Base-by-base conservation (phyloP, 2,888 invertebrate species). In the Galerucella pusilla region DNA sequence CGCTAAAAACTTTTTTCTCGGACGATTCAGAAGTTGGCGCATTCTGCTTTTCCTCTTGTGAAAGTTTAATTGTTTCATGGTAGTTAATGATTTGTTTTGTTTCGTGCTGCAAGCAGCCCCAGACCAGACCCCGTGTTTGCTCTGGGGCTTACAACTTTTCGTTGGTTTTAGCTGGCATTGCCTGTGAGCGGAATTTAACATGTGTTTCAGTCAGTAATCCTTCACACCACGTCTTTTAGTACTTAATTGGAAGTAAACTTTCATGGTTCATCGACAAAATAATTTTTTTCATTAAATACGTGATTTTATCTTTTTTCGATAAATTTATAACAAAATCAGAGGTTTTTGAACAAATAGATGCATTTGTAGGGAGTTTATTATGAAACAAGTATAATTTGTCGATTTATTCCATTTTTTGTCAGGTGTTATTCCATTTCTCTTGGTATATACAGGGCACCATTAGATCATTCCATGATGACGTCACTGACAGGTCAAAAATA, bases 21-120 rank as follows among this genome's bases (percentile, higher is more conserved):
- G 77, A 67, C 79, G 75, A 68, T 74, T 77, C 75, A 71, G 75
- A 68, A 73, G 73, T 49, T 45, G 61, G 25, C 70, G 70, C 63
- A 70, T 67, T 64, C 60, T 49, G 72, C 66, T 77, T 75, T 77
- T 78, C 75, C 79, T 77, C 80, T 75, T 78, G 77, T 77, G 76
- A 79, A 80, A 81, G 80, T 83, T 81, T 82, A 82, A 82, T 83
- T 83, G 82, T 83, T 83, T 82, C 80, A 77, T 77, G 74, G 80
- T 81, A 79, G 78, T 81, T 82, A 82, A 83, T 83, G 82, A 83
- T 82, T 81, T 82, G 81, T 81, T 79, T 79, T 74, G 74, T 78
- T 78, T 70, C 78, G 77, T 61, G 76, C 42, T 57, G 59, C 71
- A 57, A 63, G 77, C 64, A 46, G 11, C 16, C 64, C 64, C 42